A percentile compares a stretch with the other conserved stretches of the same genome.
These are phyloP conservation scores for Daktulosphaira vitifoliae DNA, from an alignment of 1,140 invertebrate genomes.

Conservation along the genomic window DNA sequence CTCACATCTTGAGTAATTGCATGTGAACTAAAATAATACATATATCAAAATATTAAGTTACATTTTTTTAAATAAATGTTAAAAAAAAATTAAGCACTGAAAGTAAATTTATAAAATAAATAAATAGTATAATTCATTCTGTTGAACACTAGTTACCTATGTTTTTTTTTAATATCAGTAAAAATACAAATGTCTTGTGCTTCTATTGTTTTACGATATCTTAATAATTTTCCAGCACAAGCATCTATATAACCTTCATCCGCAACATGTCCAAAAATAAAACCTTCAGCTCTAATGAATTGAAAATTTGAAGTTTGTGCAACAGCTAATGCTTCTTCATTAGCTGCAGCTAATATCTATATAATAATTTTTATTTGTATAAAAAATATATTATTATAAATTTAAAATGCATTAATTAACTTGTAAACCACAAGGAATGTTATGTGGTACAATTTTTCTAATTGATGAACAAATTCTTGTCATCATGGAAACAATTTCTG, in stretches of 20 bases:
- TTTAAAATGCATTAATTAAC: too few species aligned
- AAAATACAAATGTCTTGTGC: slow-evolving; percentile 63
- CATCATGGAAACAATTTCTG: slow-evolving; percentile 65
- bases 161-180: slow-evolving; percentile 80
- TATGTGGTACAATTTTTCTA: slow-evolving; percentile 44
- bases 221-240: slow-evolving; percentile 61
- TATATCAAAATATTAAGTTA: too few species aligned
- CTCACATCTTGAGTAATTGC: slow-evolving; percentile 64
- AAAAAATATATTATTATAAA: neutral
- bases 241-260: slow-evolving; percentile 74
- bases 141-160: slow-evolving; percentile 50
- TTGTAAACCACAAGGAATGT: slow-evolving; percentile 55
- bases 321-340: slow-evolving; percentile 66
- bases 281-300: slow-evolving; percentile 72
- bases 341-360: slow-evolving; percentile 66
- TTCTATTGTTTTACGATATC: slow-evolving; percentile 61
- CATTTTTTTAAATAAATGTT: too few species aligned
- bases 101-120: too few species aligned
- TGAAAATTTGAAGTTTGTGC: slow-evolving; percentile 62
- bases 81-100: too few species aligned
- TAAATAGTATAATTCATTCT: too few species aligned
- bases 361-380: neutral
- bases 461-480: slow-evolving; percentile 52
- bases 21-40: slow-evolving; percentile 56
- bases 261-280: slow-evolving; percentile 71